Conservation (phyloP, 2,113 vertebrate genomes). For the Ginglymostoma cirratum region DNA sequence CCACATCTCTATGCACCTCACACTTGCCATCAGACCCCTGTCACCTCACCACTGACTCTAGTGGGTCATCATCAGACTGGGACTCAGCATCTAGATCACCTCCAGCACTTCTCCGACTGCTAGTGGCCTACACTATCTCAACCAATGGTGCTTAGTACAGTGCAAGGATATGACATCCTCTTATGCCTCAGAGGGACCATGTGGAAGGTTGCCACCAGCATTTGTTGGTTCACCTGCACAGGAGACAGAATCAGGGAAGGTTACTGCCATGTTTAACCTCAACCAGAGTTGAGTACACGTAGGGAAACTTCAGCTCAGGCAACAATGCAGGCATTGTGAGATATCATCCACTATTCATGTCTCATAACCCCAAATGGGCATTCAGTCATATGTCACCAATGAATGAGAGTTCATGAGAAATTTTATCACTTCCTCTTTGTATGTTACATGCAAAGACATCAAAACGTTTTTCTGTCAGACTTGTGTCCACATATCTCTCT, state of each 20-base stretch:
- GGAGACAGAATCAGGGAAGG: neutral
- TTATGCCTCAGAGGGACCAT: neutral
- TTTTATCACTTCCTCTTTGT: too few relatives aligned
- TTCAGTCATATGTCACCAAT: too few relatives aligned
- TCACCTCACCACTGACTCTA: neutral
- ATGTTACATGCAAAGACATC: too few relatives aligned
- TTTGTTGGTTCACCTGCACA: neutral
- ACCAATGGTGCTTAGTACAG: neutral
- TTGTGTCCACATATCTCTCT: too few relatives aligned
- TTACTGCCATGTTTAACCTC: neutral
- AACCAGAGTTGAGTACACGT: neutral
- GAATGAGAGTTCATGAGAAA: too few relatives aligned
- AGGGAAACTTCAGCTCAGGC: neutral
- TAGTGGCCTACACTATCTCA: too few relatives aligned
- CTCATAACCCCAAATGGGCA: too few relatives aligned
- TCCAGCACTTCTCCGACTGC: too few relatives aligned
- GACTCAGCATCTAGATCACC: neutral
- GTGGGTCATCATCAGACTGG: neutral
- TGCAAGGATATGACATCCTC: neutral
- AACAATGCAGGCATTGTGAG: too few relatives aligned
- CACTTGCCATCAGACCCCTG: neutral
- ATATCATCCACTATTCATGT: too few relatives aligned
- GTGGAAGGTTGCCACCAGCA: neutral
- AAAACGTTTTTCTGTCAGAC: too few relatives aligned
- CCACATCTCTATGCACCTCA: neutral